Percentiles rank a stretch among this genome's conserved stretches.
Conservation (phyloP, 2,797 vertebrate genomes). For the Phoxinus dragarum region DNA sequence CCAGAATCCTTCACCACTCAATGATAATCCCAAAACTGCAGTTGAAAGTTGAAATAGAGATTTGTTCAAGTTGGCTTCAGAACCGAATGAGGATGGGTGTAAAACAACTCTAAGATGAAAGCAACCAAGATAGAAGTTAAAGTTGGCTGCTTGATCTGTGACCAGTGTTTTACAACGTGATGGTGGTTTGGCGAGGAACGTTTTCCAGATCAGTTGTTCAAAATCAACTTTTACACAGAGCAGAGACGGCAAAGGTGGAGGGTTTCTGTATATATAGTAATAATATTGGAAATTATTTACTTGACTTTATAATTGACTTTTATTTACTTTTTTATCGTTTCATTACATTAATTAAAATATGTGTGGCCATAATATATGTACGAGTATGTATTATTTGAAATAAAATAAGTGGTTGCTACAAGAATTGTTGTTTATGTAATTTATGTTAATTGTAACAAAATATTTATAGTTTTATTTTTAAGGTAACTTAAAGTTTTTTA, state of each 20-base stretch:
- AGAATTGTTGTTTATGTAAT: neutral
- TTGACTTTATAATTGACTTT: slow-evolving; percentile 44
- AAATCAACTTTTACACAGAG: neutral
- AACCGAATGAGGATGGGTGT: neutral
- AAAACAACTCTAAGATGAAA: neutral
- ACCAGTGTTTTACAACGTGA: slow-evolving; percentile 10
- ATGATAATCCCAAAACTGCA: neutral
- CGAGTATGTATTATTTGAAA: slow-evolving; percentile 64
- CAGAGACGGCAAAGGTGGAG: neutral
- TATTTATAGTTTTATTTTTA: neutral
- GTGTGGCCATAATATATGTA: slow-evolving; percentile 16
- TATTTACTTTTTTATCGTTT: slow-evolving; percentile 28
- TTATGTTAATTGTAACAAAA: neutral
- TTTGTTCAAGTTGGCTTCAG: neutral
- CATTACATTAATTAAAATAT: slow-evolving; percentile 17
- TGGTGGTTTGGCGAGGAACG: neutral
- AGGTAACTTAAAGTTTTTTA: neutral
- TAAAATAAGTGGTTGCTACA: slow-evolving; percentile 15
- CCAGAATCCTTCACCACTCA: slow-evolving; percentile 29
- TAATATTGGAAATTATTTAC: slow-evolving; percentile 70
- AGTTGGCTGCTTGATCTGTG: slow-evolving; percentile 13
- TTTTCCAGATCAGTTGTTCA: neutral
- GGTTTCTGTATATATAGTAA: slow-evolving; percentile 69
- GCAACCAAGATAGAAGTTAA: neutral
- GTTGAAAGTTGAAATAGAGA: slow-evolving; percentile 1